A percentile compares a stretch with the other conserved stretches of the same genome.
Evolutionary conservation across 2,888 invertebrate species (phyloP).

Genomic region (Plebejus argus): DNA sequence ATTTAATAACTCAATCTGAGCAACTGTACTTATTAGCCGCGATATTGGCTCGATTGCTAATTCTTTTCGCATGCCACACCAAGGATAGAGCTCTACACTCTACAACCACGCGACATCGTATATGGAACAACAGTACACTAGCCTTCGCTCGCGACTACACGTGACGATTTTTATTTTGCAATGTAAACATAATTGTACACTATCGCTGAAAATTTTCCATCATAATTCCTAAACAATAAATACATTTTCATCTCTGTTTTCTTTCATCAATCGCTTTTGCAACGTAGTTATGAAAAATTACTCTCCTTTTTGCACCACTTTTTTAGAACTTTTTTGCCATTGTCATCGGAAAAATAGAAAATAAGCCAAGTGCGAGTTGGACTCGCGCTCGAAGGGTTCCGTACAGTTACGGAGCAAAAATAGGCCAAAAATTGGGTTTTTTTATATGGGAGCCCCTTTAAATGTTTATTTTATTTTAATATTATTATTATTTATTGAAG

Average conservation of each 20-base stretch:
- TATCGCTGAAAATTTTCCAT: neutral
- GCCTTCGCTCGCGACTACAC: constrained; percentile 10
- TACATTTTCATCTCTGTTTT: neutral
- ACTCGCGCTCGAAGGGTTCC: too few relatives aligned
- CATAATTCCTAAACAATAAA: neutral
- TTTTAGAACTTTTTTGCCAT: neutral
- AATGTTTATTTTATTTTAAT: too few relatives aligned
- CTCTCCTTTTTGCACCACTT: neutral
- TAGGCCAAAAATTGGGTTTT: too few relatives aligned
- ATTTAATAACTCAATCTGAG: neutral
- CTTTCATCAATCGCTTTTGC: neutral
- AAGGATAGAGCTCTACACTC: neutral
- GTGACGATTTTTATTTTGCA: neutral
- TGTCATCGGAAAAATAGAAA: neutral
- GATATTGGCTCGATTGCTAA: neutral
- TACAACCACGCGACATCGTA: neutral
- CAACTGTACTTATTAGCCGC: neutral
- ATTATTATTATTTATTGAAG: too few relatives aligned
- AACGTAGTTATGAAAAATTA: neutral
- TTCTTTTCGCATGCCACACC: neutral
- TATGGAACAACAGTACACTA: neutral
- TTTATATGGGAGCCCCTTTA: too few relatives aligned
- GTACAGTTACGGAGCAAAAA: too few relatives aligned
- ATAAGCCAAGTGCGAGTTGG: too few relatives aligned
- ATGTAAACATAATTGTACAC: constrained; percentile 6